Percentiles rank a stretch among this genome's conserved stretches.
These are phyloP conservation scores for Malurus splendens DNA, from an alignment of 2,797 vertebrate genomes.

Conservation along the genomic window DNA sequence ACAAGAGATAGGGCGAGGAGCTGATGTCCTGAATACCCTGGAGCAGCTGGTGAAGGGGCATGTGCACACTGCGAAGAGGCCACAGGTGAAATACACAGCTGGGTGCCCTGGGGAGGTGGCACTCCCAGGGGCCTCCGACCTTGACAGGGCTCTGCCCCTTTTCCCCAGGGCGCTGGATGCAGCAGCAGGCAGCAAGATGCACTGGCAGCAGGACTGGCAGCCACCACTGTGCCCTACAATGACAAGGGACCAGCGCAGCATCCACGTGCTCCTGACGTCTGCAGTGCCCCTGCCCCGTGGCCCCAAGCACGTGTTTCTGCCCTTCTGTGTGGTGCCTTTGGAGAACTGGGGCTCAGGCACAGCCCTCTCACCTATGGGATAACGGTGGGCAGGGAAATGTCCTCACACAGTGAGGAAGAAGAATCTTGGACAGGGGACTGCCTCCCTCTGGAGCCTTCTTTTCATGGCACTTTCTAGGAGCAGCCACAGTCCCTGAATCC, in stretches of 20 bases:
- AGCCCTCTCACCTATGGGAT: not conserved
- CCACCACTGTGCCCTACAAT: accelerated
- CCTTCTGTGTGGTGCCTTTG: accelerated
- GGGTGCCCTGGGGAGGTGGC: not conserved
- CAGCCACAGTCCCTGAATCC: not conserved
- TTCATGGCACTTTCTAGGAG: not conserved
- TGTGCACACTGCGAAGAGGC: accelerated
- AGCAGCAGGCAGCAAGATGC: not conserved
- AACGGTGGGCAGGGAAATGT: accelerated
- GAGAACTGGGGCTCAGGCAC: not conserved
- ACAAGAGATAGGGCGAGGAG: accelerated
- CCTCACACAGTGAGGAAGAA: not conserved
- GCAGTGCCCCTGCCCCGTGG: accelerated
- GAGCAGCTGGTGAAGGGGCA: not conserved
- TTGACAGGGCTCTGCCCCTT: not conserved
- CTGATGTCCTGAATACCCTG: accelerated
- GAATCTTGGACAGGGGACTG: not conserved
- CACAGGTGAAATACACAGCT: not conserved
- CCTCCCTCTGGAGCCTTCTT: not conserved
- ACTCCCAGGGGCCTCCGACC: accelerated
- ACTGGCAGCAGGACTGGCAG: not conserved
- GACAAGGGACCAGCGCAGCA: not conserved
- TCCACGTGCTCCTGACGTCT: accelerated
- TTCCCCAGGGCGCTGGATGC: not conserved
- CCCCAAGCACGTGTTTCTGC: accelerated